Conservation (phyloP, 2,113 vertebrate species). For the Ailurus styani region DNA sequence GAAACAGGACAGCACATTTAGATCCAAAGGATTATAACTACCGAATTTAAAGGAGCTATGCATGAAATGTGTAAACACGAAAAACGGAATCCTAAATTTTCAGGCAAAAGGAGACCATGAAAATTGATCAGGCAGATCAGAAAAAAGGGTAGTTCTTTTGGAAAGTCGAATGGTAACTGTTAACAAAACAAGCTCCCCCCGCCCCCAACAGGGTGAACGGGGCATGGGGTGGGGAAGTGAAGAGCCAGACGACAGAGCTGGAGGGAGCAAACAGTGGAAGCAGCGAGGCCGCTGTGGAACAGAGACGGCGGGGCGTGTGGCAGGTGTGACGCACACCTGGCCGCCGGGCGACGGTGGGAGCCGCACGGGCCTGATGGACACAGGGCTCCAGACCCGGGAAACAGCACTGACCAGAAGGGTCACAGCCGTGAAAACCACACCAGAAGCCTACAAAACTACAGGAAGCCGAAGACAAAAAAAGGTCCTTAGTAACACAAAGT, state of each 20-base stretch:
- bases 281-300: accelerated
- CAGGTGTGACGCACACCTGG: background rate
- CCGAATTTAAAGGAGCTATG: background rate
- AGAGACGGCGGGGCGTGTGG: accelerated
- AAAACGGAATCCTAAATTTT: background rate
- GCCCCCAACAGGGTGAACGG: no score
- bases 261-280: background rate
- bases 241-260: background rate
- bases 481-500: background rate
- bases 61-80: background rate
- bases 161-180: background rate
- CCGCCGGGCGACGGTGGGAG: accelerated
- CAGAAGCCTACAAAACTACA: accelerated
- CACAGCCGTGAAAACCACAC: background rate
- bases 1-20: background rate
- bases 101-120: background rate
- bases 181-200: background rate
- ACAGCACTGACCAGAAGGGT: background rate
- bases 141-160: background rate
- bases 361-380: background rate
- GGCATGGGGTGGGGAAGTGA: background rate
- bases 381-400: accelerated
- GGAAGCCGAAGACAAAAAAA: background rate
- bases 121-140: accelerated
- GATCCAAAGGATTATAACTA: background rate